Evolutionary conservation across 2,797 vertebrate species (phyloP).

Genomic region (Tenualosa thibaudeaui): DNA sequence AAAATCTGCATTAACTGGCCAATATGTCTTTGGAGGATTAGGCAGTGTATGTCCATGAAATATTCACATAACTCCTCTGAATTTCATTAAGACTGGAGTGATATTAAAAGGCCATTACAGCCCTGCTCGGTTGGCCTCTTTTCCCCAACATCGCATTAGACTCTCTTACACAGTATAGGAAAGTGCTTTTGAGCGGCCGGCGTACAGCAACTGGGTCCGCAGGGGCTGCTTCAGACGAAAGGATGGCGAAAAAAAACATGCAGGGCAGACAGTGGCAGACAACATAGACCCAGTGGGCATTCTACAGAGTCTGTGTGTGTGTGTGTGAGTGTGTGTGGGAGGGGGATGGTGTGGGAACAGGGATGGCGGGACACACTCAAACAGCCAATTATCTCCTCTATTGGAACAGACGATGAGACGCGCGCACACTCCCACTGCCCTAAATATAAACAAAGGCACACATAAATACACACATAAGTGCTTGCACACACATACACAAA

Average conservation of each 20-base stretch:
- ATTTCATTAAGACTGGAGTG: constrained; percentile 4
- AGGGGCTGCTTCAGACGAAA: neutral
- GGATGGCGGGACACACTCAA: neutral
- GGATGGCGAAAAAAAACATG: neutral
- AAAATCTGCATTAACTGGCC: neutral
- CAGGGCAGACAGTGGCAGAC: neutral
- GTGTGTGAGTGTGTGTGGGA: neutral
- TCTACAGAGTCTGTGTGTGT: neutral
- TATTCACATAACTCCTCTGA: neutral
- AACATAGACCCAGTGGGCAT: neutral
- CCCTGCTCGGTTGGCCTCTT: neutral
- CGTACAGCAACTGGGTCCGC: neutral
- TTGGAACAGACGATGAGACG: neutral
- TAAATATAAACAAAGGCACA: neutral
- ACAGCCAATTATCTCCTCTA: constrained; percentile 14
- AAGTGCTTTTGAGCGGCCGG: neutral
- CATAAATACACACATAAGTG: neutral
- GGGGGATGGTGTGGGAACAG: neutral
- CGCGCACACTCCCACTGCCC: neutral
- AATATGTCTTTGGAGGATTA: constrained; percentile 6
- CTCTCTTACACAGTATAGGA: neutral
- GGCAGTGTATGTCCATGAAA: neutral
- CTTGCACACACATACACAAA: neutral
- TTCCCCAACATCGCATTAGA: constrained; percentile 7
- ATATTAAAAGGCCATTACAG: constrained; percentile 20